Evolutionary conservation across 2,797 vertebrate species (phyloP).

Genomic region (Pangasius mekongensis): DNA sequence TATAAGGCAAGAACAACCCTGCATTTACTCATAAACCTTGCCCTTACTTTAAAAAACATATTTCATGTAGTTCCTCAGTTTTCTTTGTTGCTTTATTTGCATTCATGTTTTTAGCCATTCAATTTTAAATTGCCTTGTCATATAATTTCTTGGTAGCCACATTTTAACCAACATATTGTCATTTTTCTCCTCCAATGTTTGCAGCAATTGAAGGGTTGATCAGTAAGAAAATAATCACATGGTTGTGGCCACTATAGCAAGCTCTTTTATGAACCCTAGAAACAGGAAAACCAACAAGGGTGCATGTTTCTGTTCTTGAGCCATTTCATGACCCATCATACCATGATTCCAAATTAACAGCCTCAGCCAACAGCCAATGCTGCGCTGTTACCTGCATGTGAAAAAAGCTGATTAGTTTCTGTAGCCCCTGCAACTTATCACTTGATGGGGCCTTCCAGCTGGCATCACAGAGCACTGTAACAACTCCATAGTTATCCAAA

Average conservation of each 20-base stretch:
- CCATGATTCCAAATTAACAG: slow-evolving; percentile 52
- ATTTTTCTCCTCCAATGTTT: slow-evolving; percentile 60
- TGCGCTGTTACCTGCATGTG: slow-evolving; percentile 60
- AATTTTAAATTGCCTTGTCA: slow-evolving; percentile 30
- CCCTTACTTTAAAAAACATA: background rate
- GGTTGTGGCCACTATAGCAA: slow-evolving; percentile 51
- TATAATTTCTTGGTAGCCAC: slow-evolving; percentile 22
- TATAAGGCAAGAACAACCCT: background rate
- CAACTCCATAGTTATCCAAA: slow-evolving; percentile 31
- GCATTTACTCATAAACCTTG: background rate
- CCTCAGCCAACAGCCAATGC: slow-evolving; percentile 45
- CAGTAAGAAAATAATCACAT: slow-evolving; percentile 62
- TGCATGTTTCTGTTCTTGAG: slow-evolving; percentile 56
- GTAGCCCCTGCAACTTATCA: slow-evolving; percentile 17
- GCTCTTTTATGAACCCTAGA: slow-evolving; percentile 45
- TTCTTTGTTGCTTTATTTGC: slow-evolving; percentile 12
- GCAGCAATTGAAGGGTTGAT: slow-evolving; percentile 68
- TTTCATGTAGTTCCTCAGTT: background rate
- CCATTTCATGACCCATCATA: slow-evolving; percentile 57
- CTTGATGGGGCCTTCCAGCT: slow-evolving; percentile 30
- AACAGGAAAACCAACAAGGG: slow-evolving; percentile 41
- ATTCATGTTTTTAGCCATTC: slow-evolving; percentile 10
- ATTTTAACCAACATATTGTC: slow-evolving; percentile 50
- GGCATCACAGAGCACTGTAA: slow-evolving; percentile 56
- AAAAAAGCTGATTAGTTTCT: slow-evolving; percentile 47